Evolutionary conservation across 2,888 invertebrate genomes (phyloP), one percentile per base, ranked within the genome.

Genomic region (Heliconius erato): DNA sequence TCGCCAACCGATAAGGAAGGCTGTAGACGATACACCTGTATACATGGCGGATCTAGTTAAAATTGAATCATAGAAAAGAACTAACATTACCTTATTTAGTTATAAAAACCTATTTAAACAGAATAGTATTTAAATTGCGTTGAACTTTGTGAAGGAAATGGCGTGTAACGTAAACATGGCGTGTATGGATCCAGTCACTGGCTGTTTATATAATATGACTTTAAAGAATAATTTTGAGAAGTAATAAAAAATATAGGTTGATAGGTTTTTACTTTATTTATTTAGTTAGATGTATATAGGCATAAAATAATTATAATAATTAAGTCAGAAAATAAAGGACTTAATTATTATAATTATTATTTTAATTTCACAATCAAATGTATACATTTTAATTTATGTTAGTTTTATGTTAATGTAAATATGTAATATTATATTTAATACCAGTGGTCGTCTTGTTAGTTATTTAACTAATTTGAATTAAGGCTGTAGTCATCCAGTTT

Each of bases 1-100:
- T 86, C 84, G 85, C 79, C 54, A 83, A 82, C 85, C 81, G 81
- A 85, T 86, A 86, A 80, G 86, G 86, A 81, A 82, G 71, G 78
- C 67, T 72, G 79, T 59, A 79, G 54, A 63, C n/a, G 63, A 40
- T 63, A 76, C 68, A 74, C 74, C 69, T 82, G 77, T 79, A 74
- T 35, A 63, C 79, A 79, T 54, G 79, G 72, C 80, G 69, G 79
- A 82, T 80, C 77, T 76, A 59, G 79, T 76, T 82, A 68, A 82
- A 74, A 72, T 74, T 71, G 68, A 71, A 23, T 35, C 54, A 14
- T 76, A 74, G 65, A 77, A 26, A 68, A 69, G 69, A 79, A 79
- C 68, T n/a, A 54, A 44, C 28, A 14, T 63, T 63, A 67, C 49
- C 54, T 14, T 69, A 54, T 59, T 76, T 35, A 14, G 35, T 32